Conservation (phyloP, 1,140 invertebrate genomes). For the Radopholus similis region DNA sequence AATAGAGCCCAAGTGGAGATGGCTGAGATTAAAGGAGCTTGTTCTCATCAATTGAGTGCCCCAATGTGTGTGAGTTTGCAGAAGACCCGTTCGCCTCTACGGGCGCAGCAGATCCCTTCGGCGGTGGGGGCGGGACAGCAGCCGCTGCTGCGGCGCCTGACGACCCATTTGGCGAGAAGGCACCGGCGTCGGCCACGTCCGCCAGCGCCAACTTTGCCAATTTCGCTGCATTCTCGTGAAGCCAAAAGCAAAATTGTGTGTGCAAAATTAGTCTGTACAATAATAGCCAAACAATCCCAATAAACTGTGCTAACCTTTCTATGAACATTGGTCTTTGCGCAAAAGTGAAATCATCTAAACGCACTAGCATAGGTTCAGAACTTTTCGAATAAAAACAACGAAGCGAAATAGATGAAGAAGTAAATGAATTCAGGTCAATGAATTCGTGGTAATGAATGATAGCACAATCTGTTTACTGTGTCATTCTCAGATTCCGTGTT, state of each 20-base stretch:
- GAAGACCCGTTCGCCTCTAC: neutral
- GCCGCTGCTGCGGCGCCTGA: too few relatives aligned
- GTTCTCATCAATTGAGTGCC: neutral
- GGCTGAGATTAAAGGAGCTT: neutral
- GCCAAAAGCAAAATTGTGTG: too few relatives aligned
- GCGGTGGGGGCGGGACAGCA: neutral
- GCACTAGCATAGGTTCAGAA: too few relatives aligned
- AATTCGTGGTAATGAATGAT: too few relatives aligned
- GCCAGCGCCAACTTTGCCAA: constrained; percentile 19
- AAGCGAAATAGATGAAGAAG: too few relatives aligned
- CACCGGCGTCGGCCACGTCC: neutral
- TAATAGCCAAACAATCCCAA: too few relatives aligned
- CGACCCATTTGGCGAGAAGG: constrained; percentile 3
- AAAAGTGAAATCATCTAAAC: too few relatives aligned
- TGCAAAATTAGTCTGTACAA: too few relatives aligned
- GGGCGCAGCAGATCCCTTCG: constrained; percentile 6
- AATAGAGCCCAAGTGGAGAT: neutral
- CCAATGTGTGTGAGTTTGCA: neutral
- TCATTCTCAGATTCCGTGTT: too few relatives aligned
- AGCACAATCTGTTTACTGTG: too few relatives aligned
- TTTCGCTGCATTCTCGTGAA: constrained; percentile 10
- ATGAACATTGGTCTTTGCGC: constrained; percentile 1
- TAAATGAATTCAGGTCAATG: too few relatives aligned
- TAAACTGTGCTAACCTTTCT: neutral
- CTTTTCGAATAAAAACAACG: too few relatives aligned